These are phyloP conservation scores for Ommatoiulus sabulosus DNA, from an alignment of 2,888 invertebrate species.

Conservation along the genomic window DNA sequence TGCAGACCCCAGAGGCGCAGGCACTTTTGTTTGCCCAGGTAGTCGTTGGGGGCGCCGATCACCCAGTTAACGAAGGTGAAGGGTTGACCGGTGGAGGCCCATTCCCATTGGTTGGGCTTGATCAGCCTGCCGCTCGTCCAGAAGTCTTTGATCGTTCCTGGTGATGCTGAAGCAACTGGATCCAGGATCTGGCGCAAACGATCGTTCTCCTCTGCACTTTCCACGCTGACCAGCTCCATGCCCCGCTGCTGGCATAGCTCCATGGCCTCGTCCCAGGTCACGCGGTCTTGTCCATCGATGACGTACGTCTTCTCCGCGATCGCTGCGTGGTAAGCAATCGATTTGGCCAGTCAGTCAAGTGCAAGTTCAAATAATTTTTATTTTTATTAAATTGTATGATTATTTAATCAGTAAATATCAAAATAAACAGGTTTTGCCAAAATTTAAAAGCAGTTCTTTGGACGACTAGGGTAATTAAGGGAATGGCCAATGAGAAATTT, in stretches of 20 bases:
- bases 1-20: conserved; percentile 42
- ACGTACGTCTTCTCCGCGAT: conserved; percentile 49
- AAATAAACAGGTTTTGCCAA: no score
- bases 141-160: neutral
- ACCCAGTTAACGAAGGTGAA: conserved; percentile 48
- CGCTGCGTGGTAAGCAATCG: neutral
- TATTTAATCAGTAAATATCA: no score
- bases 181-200: neutral
- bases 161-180: neutral
- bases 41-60: conserved; percentile 33
- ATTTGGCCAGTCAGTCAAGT: neutral
- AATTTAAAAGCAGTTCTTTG: no score
- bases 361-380: no score
- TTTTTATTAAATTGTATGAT: no score
- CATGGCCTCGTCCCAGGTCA: conserved; percentile 1
- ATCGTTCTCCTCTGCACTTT: conserved; percentile 26
- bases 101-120: neutral
- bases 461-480: no score
- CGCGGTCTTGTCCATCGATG: conserved; percentile 31
- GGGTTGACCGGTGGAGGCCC: neutral
- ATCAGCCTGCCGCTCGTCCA: conserved; percentile 33
- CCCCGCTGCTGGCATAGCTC: conserved; percentile 18
- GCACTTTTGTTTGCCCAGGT: neutral
- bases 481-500: no score
- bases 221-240: conserved; percentile 47